These are phyloP conservation scores for Sceloporus tristichus DNA, from an alignment of 2,113 vertebrate genomes.

Conservation along the genomic window DNA sequence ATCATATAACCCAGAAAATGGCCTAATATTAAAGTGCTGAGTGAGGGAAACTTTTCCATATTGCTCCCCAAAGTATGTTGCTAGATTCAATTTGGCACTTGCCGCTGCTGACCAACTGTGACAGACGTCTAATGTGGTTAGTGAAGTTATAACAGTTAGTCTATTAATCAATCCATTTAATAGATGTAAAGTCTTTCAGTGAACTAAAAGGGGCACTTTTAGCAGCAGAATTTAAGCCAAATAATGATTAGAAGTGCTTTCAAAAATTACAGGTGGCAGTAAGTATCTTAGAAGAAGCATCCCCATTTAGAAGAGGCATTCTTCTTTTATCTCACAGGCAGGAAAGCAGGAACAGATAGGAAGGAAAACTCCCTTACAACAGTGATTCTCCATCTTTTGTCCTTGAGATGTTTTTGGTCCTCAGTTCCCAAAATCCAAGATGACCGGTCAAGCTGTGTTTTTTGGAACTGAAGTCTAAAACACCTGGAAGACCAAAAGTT, in stretches of 20 bases:
- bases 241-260: background rate
- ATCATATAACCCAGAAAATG: background rate
- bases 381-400: background rate
- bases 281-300: background rate
- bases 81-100: background rate
- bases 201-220: background rate
- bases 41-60: background rate
- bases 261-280: background rate
- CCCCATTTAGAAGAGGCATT: no score
- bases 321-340: no score
- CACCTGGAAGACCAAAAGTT: no score
- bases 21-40: slow-evolving; percentile 2
- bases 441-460: no score
- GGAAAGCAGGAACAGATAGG: no score
- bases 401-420: background rate
- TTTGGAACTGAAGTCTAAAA: no score
- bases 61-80: background rate
- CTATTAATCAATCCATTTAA: background rate
- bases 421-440: no score
- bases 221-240: background rate
- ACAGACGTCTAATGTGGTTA: background rate
- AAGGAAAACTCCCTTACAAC: no score
- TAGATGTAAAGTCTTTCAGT: slow-evolving; percentile 17
- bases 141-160: background rate
- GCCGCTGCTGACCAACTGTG: background rate